Base-by-base conservation (phyloP, 2,888 invertebrate species). In the Vesta saturnalis region DNA sequence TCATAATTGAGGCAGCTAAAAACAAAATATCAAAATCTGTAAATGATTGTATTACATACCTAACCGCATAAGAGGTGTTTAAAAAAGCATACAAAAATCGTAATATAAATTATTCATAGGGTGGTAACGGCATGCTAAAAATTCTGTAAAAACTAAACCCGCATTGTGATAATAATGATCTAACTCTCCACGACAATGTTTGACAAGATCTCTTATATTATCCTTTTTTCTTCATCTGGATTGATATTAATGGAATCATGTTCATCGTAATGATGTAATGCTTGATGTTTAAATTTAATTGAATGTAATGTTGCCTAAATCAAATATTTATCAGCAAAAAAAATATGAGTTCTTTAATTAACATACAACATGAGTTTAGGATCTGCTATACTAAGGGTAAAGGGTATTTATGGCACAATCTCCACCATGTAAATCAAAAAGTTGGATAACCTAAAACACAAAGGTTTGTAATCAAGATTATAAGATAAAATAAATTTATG, bases 71-170 rank as follows among this genome's bases (percentile, higher is more conserved):
- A 77, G 81, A 8, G 77, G 71, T 77, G 95, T 94, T 19, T 91
- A 96, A 93, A 81, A 94, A 92, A 8, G 96, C 90, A 84, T 95
- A 97, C 16, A 86, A 81, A 96, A 93, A 83, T 96, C 94, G 82
- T 97, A 97, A 83, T 94, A 95, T 73, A 92, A 91, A 82, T 94
- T 94, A 74, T 92, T 88, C 22, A 91, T 86, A 60, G 93, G 89
- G 78, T 94, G 93, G 59, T 94, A 86, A 10, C 93, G 91, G 60
- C 94, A 85, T 0, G 94, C 96, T 92, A n/a, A 97, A 89, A 72
- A 94, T 92, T 73, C 87, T 87, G 68, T 92, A 91, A 60, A 94
- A 89, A 77, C 88, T 83, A 91, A 83, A 5, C 85, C 89, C 61
- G 87, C 87, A 78, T 91, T 92, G 91, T 39, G 87, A 86, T 76